These are phyloP conservation scores for Aurelia coerulea DNA, from an alignment of 30 jellyfish, hydroid and myxozoan genomes.

Conservation along the genomic window DNA sequence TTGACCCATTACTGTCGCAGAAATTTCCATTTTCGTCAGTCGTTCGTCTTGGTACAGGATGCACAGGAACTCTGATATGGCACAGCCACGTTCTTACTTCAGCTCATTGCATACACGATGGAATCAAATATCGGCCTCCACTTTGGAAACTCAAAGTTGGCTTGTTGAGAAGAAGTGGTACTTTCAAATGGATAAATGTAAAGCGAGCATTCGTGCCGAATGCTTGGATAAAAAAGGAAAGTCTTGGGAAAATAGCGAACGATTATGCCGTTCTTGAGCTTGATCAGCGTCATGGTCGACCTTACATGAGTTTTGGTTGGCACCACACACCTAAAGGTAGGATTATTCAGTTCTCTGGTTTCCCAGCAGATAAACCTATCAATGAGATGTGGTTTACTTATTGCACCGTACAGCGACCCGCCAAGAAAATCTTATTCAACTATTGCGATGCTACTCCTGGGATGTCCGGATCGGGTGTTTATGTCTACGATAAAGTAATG, in stretches of 20 bases:
- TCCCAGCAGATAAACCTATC: slow-evolving; percentile 87
- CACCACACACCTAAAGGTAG: slow-evolving; percentile 49
- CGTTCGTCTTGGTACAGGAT: slow-evolving; percentile 75
- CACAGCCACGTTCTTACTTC: slow-evolving; percentile 87
- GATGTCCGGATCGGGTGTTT: slow-evolving; percentile 99
- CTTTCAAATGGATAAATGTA: slow-evolving; percentile 82
- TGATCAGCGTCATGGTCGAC: slow-evolving; percentile 80
- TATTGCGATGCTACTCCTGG: slow-evolving; percentile 92
- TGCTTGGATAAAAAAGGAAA: slow-evolving; percentile 72
- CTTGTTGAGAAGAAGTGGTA: slow-evolving; percentile 55
- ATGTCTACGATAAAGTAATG: slow-evolving; percentile 69
- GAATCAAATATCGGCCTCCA: slow-evolving; percentile 64
- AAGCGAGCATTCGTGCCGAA: slow-evolving; percentile 73
- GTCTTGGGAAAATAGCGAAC: slow-evolving; percentile 59
- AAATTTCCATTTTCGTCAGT: slow-evolving; percentile 80
- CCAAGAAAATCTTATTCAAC: slow-evolving; percentile 72
- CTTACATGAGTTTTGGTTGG: slow-evolving; percentile 72
- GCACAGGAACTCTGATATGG: slow-evolving; percentile 96
- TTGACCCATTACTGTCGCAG: slow-evolving; percentile 32
- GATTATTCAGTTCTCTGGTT: slow-evolving; percentile 83
- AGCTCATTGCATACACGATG: slow-evolving; percentile 94
- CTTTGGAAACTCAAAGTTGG: slow-evolving; percentile 81
- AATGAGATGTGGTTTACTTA: slow-evolving; percentile 90
- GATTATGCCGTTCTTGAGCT: slow-evolving; percentile 90
- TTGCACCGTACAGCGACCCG: slow-evolving; percentile 55